phyloP scores from a whole-genome alignment of 2,888 invertebrate species.

The Willowsia nigromaculata region DNA sequence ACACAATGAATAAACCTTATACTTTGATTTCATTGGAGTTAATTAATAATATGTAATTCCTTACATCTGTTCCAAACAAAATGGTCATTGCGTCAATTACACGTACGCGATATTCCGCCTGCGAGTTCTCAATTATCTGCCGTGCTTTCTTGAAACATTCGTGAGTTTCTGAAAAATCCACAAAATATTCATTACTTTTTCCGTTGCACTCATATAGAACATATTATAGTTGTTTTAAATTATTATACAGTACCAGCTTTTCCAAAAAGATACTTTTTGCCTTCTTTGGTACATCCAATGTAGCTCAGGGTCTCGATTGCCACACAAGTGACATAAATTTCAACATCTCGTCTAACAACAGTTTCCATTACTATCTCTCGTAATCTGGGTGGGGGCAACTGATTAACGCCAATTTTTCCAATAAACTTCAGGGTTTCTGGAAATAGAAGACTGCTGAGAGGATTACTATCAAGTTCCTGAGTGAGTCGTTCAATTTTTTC shows the following conservation, averaged over 20 bases:
- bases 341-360: slow-evolving; percentile 61
- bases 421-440: slow-evolving; percentile 77
- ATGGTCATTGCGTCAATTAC: slow-evolving; percentile 74
- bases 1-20: not conserved
- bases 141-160: slow-evolving; percentile 73
- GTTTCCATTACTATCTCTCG: slow-evolving; percentile 73
- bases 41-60: not conserved
- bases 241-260: slow-evolving; percentile 67
- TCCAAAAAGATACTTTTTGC: slow-evolving; percentile 73
- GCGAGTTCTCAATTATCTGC: slow-evolving; percentile 70
- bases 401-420: slow-evolving; percentile 75
- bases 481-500: slow-evolving; percentile 71
- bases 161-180: slow-evolving; percentile 59
- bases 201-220: not conserved
- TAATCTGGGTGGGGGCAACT: slow-evolving; percentile 74
- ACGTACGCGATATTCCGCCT: slow-evolving; percentile 73
- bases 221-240: not conserved
- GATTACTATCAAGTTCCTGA: slow-evolving; percentile 69
- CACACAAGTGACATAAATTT: slow-evolving; percentile 73
- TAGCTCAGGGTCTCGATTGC: slow-evolving; percentile 76
- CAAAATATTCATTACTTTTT: not conserved
- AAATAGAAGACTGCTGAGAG: slow-evolving; percentile 72
- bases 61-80: slow-evolving; percentile 77
- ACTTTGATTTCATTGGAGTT: not conserved
- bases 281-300: slow-evolving; percentile 76